Evolutionary conservation across 2,797 vertebrate species (phyloP).

Genomic region (Tragopan temminckii): DNA sequence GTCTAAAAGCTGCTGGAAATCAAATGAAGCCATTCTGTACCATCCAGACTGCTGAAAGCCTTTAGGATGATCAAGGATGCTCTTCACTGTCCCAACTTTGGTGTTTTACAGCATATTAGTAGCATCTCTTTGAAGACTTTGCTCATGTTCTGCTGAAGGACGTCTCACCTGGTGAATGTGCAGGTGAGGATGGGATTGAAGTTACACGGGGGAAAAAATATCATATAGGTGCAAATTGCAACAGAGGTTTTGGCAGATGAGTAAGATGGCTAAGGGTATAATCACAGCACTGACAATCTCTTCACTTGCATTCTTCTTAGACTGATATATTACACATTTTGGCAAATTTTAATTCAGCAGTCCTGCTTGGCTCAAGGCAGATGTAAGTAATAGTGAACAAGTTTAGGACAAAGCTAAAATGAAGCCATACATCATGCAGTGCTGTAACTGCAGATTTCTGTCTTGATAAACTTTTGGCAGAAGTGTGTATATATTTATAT

Average conservation of each 20-base stretch:
- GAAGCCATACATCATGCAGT: rapidly evolving
- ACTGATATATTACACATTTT: not conserved
- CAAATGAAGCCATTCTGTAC: not conserved
- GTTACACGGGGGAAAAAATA: not conserved
- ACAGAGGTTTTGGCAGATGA: not conserved
- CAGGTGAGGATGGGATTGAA: not conserved
- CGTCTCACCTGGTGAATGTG: not conserved
- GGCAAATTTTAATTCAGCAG: not conserved
- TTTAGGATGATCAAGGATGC: not conserved
- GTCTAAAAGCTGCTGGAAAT: not conserved
- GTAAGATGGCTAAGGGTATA: not conserved
- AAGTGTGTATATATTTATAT: not conserved
- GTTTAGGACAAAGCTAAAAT: not conserved
- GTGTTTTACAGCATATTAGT: not conserved
- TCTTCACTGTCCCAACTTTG: not conserved
- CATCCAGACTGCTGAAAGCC: not conserved
- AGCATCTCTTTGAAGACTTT: not conserved
- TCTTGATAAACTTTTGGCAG: not conserved
- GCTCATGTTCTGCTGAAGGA: not conserved
- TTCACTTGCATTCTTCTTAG: not conserved
- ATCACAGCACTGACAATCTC: not conserved
- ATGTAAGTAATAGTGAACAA: not conserved
- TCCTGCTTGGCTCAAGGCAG: not conserved
- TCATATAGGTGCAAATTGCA: not conserved
- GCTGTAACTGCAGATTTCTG: not conserved